Percentiles rank a stretch among this genome's conserved stretches.
These are phyloP conservation scores for Bellardia pandia DNA, from an alignment of 2,888 invertebrate genomes.

Conservation along the genomic window DNA sequence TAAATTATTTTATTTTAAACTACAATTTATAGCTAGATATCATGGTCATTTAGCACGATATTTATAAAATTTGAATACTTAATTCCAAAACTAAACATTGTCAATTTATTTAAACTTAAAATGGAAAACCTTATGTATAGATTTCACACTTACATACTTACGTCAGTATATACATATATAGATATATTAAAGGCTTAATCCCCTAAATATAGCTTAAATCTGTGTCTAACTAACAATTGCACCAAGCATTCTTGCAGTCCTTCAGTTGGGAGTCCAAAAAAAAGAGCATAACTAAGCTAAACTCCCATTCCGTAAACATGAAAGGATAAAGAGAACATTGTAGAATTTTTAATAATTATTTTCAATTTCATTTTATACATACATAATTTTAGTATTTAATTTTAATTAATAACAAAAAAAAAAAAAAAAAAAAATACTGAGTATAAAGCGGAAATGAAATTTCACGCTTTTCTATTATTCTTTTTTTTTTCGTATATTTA, in stretches of 20 bases:
- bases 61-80: background rate
- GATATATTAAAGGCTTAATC: slow-evolving; percentile 31
- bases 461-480: slow-evolving; percentile 76
- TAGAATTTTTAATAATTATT: slow-evolving; percentile 61
- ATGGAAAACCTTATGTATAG: background rate
- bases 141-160: slow-evolving; percentile 25
- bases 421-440: slow-evolving; percentile 32
- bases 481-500: slow-evolving; percentile 65
- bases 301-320: background rate
- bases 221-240: slow-evolving; percentile 53
- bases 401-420: slow-evolving; percentile 45
- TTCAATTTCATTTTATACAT: slow-evolving; percentile 62
- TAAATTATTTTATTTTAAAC: too few relatives aligned
- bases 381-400: slow-evolving; percentile 64
- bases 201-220: slow-evolving; percentile 50
- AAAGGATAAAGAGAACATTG: slow-evolving; percentile 47
- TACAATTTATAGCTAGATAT: too few relatives aligned
- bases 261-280: background rate
- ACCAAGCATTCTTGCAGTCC: slow-evolving; percentile 33
- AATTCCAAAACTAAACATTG: slow-evolving; percentile 47
- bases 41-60: too few relatives aligned
- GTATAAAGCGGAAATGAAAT: slow-evolving; percentile 79
- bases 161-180: background rate
- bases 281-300: background rate
- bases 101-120: slow-evolving; percentile 56